Percentiles rank a stretch among this genome's conserved stretches.
These are phyloP conservation scores for Daphoenositta chrysoptera DNA, from an alignment of 2,113 vertebrate genomes.

Conservation along the genomic window DNA sequence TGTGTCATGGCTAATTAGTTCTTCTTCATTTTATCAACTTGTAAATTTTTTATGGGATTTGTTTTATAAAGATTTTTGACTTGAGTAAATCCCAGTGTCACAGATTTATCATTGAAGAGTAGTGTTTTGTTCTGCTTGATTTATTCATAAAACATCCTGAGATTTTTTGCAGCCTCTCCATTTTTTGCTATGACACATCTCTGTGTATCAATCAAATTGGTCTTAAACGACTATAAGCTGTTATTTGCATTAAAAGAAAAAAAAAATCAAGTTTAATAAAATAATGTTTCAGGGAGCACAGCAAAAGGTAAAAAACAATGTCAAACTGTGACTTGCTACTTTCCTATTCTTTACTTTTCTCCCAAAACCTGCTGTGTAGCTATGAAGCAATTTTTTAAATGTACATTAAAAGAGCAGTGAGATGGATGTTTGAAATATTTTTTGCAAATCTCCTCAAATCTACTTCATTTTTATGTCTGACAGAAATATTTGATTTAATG, in stretches of 20 bases:
- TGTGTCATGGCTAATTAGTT: neutral
- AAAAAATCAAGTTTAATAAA: neutral
- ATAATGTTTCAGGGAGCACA: neutral
- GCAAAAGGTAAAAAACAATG: neutral
- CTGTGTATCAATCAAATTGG: neutral
- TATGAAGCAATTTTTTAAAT: conserved; percentile 21
- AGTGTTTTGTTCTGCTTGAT: neutral
- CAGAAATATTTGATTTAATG: conserved; percentile 2
- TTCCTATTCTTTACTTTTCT: neutral
- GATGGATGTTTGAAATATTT: neutral
- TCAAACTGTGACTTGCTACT: neutral
- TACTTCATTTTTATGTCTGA: neutral
- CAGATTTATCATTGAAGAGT: neutral
- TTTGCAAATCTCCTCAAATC: conserved; percentile 19
- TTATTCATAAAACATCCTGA: neutral
- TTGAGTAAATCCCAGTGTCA: neutral
- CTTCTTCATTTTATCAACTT: neutral
- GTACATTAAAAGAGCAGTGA: neutral
- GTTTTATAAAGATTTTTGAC: neutral
- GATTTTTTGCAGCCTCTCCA: neutral
- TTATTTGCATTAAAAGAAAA: conserved; percentile 7
- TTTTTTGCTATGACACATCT: neutral
- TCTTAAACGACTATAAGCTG: neutral
- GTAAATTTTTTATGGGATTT: neutral
- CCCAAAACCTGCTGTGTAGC: neutral